These are phyloP conservation scores for Mionectes olivaceus DNA, from an alignment of 2,797 vertebrate species.

Conservation along the genomic window DNA sequence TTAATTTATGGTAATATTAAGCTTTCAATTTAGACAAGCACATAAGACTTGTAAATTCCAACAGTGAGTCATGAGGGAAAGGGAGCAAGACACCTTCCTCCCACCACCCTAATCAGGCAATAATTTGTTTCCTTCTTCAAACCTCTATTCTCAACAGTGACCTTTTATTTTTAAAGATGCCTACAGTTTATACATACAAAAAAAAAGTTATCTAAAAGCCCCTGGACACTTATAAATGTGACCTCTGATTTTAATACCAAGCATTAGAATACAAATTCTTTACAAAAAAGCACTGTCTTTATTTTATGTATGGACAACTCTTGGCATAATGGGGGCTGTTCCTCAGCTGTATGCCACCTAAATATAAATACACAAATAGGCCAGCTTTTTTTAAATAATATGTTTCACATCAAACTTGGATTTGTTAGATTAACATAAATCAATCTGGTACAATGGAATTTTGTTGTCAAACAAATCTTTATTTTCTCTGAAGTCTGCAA, in stretches of 20 bases:
- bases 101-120: not conserved
- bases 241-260: not conserved
- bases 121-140: slow-evolving; percentile 20
- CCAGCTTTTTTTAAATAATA: not conserved
- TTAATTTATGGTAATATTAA: not conserved
- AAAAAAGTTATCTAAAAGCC: not conserved
- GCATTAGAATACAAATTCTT: not conserved
- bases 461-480: not conserved
- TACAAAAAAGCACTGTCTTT: not conserved
- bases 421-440: not conserved
- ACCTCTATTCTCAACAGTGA: not conserved
- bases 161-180: not conserved
- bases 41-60: slow-evolving; percentile 40
- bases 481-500: not conserved
- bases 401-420: not conserved
- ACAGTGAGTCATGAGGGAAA: slow-evolving; percentile 9
- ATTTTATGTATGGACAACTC: not conserved
- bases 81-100: not conserved
- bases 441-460: not conserved
- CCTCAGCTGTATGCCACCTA: not conserved
- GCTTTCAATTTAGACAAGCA: slow-evolving; percentile 42
- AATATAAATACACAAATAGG: not conserved
- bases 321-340: not conserved
- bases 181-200: not conserved
- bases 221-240: fast-evolving